These are phyloP conservation scores for Monoplex corrugatus DNA, from an alignment of 2,888 invertebrate species.

Conservation along the genomic window DNA sequence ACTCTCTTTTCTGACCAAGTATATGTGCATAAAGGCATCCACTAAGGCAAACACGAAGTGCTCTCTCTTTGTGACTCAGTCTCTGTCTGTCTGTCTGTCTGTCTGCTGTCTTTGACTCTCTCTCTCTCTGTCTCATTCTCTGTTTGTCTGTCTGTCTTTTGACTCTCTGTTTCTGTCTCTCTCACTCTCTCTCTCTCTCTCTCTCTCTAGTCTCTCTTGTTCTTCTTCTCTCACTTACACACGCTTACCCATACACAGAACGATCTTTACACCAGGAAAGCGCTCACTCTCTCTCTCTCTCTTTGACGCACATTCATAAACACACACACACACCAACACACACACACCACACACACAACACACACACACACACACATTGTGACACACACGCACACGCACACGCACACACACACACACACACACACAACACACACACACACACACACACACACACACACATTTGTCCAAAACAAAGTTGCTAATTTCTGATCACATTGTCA, in stretches of 20 bases:
- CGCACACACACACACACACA: no score
- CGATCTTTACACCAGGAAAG: no score
- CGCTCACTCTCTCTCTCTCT: neutral
- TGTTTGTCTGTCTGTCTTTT: neutral
- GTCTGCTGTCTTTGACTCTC: neutral
- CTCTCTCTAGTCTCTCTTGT: neutral
- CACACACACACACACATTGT: neutral
- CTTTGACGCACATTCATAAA: neutral
- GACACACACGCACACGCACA: neutral
- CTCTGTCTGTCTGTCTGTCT: neutral
- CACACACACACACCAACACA: neutral
- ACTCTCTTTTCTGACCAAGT: no score
- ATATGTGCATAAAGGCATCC: no score
- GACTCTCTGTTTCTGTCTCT: neutral
- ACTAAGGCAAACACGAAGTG: no score
- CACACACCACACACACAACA: slow-evolving; percentile 17
- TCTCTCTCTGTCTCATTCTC: no score
- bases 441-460: no score
- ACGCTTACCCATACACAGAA: neutral
- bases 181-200: neutral
- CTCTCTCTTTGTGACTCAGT: no score
- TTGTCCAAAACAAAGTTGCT: no score
- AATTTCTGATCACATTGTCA: no score
- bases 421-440: neutral
- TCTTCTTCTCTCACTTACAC: neutral